Percentiles rank a stretch among this genome's conserved stretches.
These are phyloP conservation scores for Pachyseris speciosa DNA, from an alignment of 64 coral and sea anemone genomes.

Conservation along the genomic window DNA sequence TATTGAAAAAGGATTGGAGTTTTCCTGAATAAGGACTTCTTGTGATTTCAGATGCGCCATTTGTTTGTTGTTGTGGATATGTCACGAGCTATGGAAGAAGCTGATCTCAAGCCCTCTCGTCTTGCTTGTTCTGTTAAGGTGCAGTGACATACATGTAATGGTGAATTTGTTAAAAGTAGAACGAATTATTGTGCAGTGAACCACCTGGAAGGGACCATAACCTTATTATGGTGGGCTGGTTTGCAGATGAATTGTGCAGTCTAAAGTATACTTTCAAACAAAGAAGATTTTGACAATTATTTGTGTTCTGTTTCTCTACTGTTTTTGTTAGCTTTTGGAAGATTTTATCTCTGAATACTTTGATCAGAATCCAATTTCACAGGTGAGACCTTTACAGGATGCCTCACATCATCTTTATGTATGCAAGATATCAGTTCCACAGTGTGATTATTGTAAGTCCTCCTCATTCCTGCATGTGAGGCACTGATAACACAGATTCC, in stretches of 20 bases:
- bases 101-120: constrained; percentile 94
- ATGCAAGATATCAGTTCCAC: too few species aligned
- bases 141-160: too few species aligned
- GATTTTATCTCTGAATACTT: constrained; percentile 94
- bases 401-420: background rate
- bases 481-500: too few species aligned
- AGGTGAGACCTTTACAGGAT: constrained; percentile 62
- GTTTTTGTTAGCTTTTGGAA: constrained; percentile 78
- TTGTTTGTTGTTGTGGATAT: constrained; percentile 91
- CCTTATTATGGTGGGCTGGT: too few species aligned
- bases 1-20: too few species aligned
- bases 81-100: constrained; percentile 95
- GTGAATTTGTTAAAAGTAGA: too few species aligned
- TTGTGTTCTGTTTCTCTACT: constrained; percentile 2
- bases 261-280: too few species aligned
- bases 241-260: too few species aligned
- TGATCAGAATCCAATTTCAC: constrained; percentile 99
- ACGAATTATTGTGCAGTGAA: too few species aligned
- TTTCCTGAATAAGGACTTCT: background rate
- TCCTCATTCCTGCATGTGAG: too few species aligned
- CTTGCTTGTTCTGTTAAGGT: constrained; percentile 87
- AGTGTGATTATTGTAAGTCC: too few species aligned
- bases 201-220: too few species aligned
- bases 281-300: background rate
- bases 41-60: constrained; percentile 88